Evolutionary conservation across 2,797 vertebrate species (phyloP).

Genomic region (Euphonia xanthogaster): DNA sequence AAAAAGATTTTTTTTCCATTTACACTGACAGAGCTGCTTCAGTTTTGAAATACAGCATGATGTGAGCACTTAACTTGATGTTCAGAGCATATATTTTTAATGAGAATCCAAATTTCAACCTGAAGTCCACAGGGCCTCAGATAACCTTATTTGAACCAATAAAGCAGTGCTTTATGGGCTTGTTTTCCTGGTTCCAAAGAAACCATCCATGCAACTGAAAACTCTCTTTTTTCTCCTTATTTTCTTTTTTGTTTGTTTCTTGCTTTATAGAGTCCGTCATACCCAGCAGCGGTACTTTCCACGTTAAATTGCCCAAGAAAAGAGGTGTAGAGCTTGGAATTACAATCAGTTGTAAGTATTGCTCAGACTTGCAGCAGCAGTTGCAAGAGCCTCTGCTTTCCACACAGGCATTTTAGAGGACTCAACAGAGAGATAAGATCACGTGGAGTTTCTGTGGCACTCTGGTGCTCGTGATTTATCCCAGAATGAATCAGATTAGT

Average conservation of each 20-base stretch:
- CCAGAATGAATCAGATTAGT: background rate
- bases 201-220: background rate
- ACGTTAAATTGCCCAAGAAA: conserved; percentile 96
- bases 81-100: conserved; percentile 26
- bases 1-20: background rate
- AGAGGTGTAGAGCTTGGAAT: conserved; percentile 95
- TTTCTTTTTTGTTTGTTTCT: conserved; percentile 9
- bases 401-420: background rate
- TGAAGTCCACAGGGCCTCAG: background rate
- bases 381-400: background rate
- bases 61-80: background rate
- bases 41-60: background rate
- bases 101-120: background rate
- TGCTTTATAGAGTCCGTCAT: conserved; percentile 89
- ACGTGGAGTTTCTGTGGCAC: background rate
- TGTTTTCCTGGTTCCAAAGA: background rate
- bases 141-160: conserved; percentile 6
- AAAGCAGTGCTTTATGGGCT: background rate
- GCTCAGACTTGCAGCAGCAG: background rate
- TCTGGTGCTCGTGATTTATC: background rate
- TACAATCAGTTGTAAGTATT: conserved; percentile 93
- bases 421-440: background rate
- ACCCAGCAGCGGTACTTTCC: conserved; percentile 97
- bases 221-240: background rate
- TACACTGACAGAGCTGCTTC: background rate